Conservation (phyloP, 1,140 invertebrate species). For the Archivesica marissinica region DNA sequence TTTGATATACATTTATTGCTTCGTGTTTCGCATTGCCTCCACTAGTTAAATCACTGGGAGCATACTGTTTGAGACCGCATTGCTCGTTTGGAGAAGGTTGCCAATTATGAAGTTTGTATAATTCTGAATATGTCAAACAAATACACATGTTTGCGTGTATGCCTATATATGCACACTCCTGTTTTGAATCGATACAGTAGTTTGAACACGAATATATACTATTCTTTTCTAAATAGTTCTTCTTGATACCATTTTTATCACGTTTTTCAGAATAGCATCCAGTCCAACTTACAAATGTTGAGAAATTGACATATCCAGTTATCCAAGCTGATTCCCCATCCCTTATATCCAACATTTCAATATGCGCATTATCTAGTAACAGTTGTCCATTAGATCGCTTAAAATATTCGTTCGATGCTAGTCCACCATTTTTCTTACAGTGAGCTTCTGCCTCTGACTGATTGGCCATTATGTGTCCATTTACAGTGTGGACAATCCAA, state of each 20-base stretch:
- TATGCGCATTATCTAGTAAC: background rate
- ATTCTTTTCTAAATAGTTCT: background rate
- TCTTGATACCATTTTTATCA: background rate
- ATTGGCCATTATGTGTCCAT: background rate
- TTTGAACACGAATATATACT: background rate
- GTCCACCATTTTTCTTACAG: background rate
- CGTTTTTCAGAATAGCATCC: background rate
- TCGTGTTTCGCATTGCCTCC: too few species aligned
- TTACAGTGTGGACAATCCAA: too few species aligned
- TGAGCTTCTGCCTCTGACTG: background rate
- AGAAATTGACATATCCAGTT: background rate
- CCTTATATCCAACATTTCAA: background rate
- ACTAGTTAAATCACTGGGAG: background rate
- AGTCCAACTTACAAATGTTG: background rate
- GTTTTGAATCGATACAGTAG: background rate
- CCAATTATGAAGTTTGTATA: background rate
- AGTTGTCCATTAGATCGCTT: background rate
- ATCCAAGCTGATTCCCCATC: slow-evolving; percentile 3
- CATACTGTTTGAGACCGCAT: background rate
- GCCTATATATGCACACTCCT: background rate
- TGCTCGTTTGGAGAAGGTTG: background rate
- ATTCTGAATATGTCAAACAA: background rate
- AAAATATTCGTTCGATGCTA: background rate
- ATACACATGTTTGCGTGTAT: background rate
- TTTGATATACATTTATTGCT: background rate